Percentiles rank a stretch among this genome's conserved stretches.
phyloP scores from a whole-genome alignment of 2,113 vertebrate genomes.

The Microcebus ravelobensis region DNA sequence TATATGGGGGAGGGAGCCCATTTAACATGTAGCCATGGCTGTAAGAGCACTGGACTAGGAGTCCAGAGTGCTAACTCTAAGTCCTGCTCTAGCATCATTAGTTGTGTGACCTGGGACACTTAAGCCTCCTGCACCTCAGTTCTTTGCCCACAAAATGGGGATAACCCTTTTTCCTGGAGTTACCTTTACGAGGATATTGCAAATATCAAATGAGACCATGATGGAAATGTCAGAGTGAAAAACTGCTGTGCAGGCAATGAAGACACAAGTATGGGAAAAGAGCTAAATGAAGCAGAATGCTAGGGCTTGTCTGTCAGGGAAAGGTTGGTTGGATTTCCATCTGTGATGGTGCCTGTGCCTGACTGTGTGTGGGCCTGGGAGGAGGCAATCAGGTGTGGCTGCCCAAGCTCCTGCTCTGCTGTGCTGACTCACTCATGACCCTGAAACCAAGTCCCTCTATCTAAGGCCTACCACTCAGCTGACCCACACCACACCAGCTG shows the following conservation, averaged over 20 bases:
- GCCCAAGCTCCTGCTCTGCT: not conserved
- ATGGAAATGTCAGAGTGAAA: not conserved
- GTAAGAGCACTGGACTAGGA: not conserved
- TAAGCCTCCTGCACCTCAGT: not conserved
- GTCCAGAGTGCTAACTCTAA: not conserved
- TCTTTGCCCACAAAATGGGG: not conserved
- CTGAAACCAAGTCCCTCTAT: not conserved
- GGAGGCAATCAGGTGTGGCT: not conserved
- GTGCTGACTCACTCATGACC: not conserved
- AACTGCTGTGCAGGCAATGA: not conserved
- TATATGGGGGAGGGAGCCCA: not conserved
- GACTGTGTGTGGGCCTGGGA: not conserved
- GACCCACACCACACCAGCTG: not conserved
- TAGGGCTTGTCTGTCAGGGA: rapidly evolving
- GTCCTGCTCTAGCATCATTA: not conserved
- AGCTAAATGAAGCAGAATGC: rapidly evolving
- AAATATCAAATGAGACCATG: not conserved
- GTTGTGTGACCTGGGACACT: not conserved
- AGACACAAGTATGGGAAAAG: rapidly evolving
- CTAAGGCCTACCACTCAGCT: not conserved
- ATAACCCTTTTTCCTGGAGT: not conserved
- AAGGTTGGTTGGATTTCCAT: not conserved
- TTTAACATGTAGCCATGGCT: rapidly evolving
- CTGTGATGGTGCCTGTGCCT: not conserved
- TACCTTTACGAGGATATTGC: not conserved